A percentile compares a stretch with the other conserved stretches of the same genome.
These are phyloP conservation scores for Pseudonaja textilis DNA, from an alignment of 2,113 vertebrate genomes.

Conservation along the genomic window DNA sequence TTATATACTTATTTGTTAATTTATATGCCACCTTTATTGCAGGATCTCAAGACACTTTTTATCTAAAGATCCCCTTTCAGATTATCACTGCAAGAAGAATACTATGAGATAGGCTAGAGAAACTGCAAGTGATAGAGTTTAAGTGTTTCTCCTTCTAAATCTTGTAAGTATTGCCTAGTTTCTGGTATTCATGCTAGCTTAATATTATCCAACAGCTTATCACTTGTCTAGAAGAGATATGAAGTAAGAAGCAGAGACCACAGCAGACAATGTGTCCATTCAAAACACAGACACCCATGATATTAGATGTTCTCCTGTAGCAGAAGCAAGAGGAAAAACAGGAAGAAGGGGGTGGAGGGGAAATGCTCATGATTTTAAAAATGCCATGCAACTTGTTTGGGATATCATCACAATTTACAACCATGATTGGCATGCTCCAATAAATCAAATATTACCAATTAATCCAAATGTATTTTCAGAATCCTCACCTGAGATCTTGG, in stretches of 20 bases:
- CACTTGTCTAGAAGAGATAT: not conserved
- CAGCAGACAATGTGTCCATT: not conserved
- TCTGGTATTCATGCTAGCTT: not conserved
- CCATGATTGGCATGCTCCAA: not conserved
- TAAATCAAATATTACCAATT: not conserved
- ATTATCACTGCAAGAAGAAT: not conserved
- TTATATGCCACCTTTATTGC: not conserved
- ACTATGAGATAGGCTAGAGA: not conserved
- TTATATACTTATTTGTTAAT: not conserved
- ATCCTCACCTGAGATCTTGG: not conserved
- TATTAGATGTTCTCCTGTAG: not conserved
- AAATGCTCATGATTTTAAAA: not conserved
- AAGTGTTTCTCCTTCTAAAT: not conserved
- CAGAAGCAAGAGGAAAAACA: not conserved
- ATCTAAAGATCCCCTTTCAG: not conserved
- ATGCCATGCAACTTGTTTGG: not conserved
- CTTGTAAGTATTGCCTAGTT: not conserved
- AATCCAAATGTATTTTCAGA: not conserved
- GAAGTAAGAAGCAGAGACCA: not conserved
- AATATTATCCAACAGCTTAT: not conserved
- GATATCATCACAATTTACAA: not conserved
- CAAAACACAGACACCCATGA: not conserved
- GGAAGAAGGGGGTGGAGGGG: not conserved
- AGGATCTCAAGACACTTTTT: not conserved
- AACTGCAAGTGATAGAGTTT: not conserved